These are phyloP conservation scores for Epinephelus lanceolatus DNA, from an alignment of 2,113 vertebrate species.

Conservation along the genomic window DNA sequence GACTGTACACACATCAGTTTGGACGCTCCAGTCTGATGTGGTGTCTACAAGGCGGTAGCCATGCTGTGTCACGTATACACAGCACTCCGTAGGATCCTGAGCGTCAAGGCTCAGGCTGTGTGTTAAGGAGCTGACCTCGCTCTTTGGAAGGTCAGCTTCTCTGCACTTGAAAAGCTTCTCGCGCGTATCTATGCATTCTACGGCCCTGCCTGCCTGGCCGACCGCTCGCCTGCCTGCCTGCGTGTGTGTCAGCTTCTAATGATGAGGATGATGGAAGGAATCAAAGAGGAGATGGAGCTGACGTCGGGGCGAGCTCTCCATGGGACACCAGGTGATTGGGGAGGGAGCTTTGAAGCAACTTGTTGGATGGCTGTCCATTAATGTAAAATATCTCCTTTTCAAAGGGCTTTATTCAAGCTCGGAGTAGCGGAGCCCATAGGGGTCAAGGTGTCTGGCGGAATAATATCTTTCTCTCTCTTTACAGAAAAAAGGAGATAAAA, in stretches of 20 bases:
- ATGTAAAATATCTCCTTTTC: conserved; percentile 86
- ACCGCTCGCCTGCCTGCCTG: conserved; percentile 64
- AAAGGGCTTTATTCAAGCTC: conserved; percentile 84
- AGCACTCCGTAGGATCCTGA: conserved; percentile 78
- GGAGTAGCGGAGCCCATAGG: conserved; percentile 75
- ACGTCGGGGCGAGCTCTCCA: conserved; percentile 74
- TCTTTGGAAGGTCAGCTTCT: conserved; percentile 79
- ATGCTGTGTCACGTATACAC: conserved; percentile 72
- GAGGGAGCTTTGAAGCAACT: conserved; percentile 85
- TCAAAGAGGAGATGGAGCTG: conserved; percentile 84
- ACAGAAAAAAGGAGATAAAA: conserved; percentile 52
- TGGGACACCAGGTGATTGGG: conserved; percentile 84
- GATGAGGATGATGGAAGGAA: conserved; percentile 84
- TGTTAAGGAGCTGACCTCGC: conserved; percentile 79
- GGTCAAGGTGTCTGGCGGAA: conserved; percentile 78
- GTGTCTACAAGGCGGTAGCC: conserved; percentile 63
- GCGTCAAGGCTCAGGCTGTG: conserved; percentile 72
- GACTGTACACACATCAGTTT: conserved; percentile 66
- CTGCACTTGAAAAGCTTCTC: conserved; percentile 81
- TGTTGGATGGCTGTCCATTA: conserved; percentile 86
- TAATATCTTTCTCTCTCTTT: conserved; percentile 73
- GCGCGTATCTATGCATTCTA: conserved; percentile 71
- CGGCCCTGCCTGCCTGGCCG: conserved; percentile 68
- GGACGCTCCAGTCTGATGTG: conserved; percentile 62
- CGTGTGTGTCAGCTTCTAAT: conserved; percentile 82